A percentile compares a stretch with the other conserved stretches of the same genome.
These are phyloP conservation scores for Charaxes varanes DNA, from an alignment of 1,140 invertebrate species.

Conservation along the genomic window DNA sequence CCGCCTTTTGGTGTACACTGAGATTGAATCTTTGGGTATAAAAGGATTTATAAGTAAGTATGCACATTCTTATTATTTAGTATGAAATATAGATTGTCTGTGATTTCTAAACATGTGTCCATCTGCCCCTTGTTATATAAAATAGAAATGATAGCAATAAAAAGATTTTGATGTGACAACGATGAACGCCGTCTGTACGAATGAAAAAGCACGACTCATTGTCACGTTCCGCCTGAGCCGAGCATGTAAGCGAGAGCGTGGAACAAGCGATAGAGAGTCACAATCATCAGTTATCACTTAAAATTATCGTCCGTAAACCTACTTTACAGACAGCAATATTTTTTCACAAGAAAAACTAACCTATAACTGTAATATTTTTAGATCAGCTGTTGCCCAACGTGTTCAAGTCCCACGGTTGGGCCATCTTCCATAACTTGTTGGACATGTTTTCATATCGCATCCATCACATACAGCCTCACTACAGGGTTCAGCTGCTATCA, in stretches of 20 bases:
- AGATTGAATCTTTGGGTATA: conserved; percentile 97
- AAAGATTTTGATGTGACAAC: no score
- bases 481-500: conserved; percentile 91
- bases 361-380: conserved; percentile 48
- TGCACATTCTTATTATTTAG: conserved; percentile 8
- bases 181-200: no score
- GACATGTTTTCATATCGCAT: conserved; percentile 98
- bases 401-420: conserved; percentile 95
- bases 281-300: no score
- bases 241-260: no score
- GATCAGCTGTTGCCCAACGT: conserved; percentile 91
- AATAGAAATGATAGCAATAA: no score
- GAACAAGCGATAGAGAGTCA: no score
- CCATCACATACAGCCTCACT: conserved; percentile 97
- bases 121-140: no score
- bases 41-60: conserved; percentile 95
- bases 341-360: neutral
- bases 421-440: conserved; percentile 93
- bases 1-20: conserved; percentile 93
- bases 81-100: neutral
- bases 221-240: no score
- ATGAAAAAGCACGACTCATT: no score
- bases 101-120: no score
- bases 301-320: no score
- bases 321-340: no score